Base-by-base conservation (phyloP, 2,888 invertebrate species). In the Laspeyria flexula region DNA sequence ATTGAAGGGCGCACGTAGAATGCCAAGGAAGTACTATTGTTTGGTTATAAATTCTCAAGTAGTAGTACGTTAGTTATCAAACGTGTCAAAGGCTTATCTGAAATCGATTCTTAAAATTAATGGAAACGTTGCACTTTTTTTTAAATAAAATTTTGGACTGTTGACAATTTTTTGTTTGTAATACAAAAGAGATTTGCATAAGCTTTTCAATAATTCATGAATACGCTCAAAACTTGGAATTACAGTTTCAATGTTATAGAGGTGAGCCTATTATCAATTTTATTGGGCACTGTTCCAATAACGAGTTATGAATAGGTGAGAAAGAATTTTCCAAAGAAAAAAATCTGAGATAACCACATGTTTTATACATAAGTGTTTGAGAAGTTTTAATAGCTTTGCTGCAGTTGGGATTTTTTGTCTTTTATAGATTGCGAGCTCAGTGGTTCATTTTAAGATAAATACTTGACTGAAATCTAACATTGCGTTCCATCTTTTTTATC, bases 11-110 rank as follows among this genome's bases (percentile, higher is more conserved):
- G 68, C 75, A 74, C 73, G 69, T 64, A 67, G 79, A 82, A 82
- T 83, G 65, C 63, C 74, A 62, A 85, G 83, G 85, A 88, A 86
- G 83, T 81, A 42, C 65, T 55, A 75, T 83, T 83, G 81, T 83
- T 54, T 4, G n/a, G 15, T 34, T 21, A 43, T 56, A 59, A 52
- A 66, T 60, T 49, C 35, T 25, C 7, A 46, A 37, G 38, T 56
- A 67, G 54, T 51, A 50, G 49, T 45, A 47, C 43, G 37, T n/a
- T n/a, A 23, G 21, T 23, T 23, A 27, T 29, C 21, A 5, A 30
- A 37, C 3, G 18, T 29, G 15, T 41, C 21, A 4, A 41, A 40
- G 5, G 34, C 40, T 34, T 29, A 4, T 18, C n/a, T 12, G 18
- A 40, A 41, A 15, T 27, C 21, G 1, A 29, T 30, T n/a, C 7